Base-by-base conservation (phyloP, 2,797 vertebrate species). In the Dipus sagitta region DNA sequence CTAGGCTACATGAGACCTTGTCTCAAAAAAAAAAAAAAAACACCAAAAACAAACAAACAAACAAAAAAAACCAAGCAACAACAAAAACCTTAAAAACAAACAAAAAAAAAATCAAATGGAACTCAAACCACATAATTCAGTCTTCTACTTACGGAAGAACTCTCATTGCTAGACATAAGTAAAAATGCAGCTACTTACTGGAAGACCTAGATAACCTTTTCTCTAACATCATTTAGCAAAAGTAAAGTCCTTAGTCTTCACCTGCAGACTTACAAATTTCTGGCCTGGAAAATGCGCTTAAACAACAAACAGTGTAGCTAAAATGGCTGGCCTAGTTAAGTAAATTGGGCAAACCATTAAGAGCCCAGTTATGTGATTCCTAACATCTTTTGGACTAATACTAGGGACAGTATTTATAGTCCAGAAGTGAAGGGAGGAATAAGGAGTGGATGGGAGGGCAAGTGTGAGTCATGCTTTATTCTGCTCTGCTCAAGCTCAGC, bases 381-480 rank as follows among this genome's bases (percentile, higher is more conserved):
- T 58, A 85, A 34, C 64, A 72, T 85, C 93, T 91, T 94, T 17
- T 90, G 71, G 77, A 95, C 88, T 62, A 90, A 68, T 8, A 91
- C 26, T 14, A 64, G 42, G 62, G 54, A 75, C 23, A n/a, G 30
- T 95, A 96, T 94, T 96, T 92, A 95, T 92, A 95, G 88, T 30
- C 28, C 28, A 20, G 79, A 26, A 26, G 81, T 42, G 32, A 60
- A 78, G 60, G 54, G 54, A 60, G 67, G 18, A 80, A n/a, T 28
- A 30, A 68, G 21, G 47, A 52, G 52, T 38, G 32, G 52, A 42
- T 26, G 54, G 79, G 71, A 89, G 79, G 83, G 90, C 38, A 83
- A 86, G 82, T 9, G 47, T 96, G 96, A 96, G 85, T 95, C 96
- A 96, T 38, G 32, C 32, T 78, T 84, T 93, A 81, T 86, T 92